Percentiles rank a stretch among this genome's conserved stretches.
phyloP scores from a whole-genome alignment of 2,113 vertebrate genomes.

The Menidia beryllina region DNA sequence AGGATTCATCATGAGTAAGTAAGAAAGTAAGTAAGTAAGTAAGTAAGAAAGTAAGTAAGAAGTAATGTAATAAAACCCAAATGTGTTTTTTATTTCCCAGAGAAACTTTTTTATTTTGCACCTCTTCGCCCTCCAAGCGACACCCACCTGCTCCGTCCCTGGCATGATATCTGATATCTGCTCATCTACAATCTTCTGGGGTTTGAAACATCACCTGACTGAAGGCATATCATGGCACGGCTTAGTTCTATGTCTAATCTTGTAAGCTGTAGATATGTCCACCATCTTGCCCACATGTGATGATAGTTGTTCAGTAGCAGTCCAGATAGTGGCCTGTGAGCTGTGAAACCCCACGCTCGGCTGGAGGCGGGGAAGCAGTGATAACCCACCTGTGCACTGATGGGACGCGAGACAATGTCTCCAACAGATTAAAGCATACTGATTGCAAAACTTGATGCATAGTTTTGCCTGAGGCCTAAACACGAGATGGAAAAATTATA shows the following conservation, averaged over 20 bases:
- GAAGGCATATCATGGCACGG: slow-evolving; percentile 29
- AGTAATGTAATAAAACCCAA: slow-evolving; percentile 44
- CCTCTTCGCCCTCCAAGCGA: neutral
- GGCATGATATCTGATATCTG: slow-evolving; percentile 54
- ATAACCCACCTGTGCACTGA: slow-evolving; percentile 78
- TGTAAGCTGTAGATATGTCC: slow-evolving; percentile 53
- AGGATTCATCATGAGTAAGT: no score
- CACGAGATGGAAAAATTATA: slow-evolving; percentile 65
- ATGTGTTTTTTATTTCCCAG: slow-evolving; percentile 39
- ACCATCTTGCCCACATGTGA: slow-evolving; percentile 63
- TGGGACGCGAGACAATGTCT: slow-evolving; percentile 71
- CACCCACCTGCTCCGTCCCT: slow-evolving; percentile 35
- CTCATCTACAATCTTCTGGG: slow-evolving; percentile 52
- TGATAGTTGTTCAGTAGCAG: slow-evolving; percentile 46
- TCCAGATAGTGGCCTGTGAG: slow-evolving; percentile 75
- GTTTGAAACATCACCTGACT: slow-evolving; percentile 66
- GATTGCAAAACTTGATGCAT: slow-evolving; percentile 75
- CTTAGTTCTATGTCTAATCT: slow-evolving; percentile 60
- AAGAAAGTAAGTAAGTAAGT: no score
- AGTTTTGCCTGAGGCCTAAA: slow-evolving; percentile 66
- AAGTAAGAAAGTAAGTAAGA: no score
- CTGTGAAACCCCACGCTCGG: slow-evolving; percentile 83
- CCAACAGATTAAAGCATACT: slow-evolving; percentile 72
- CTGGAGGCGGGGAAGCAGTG: slow-evolving; percentile 70
- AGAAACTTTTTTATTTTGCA: slow-evolving; percentile 17